phyloP scores from a whole-genome alignment of 2,888 invertebrate genomes.

The Limenitis camilla region DNA sequence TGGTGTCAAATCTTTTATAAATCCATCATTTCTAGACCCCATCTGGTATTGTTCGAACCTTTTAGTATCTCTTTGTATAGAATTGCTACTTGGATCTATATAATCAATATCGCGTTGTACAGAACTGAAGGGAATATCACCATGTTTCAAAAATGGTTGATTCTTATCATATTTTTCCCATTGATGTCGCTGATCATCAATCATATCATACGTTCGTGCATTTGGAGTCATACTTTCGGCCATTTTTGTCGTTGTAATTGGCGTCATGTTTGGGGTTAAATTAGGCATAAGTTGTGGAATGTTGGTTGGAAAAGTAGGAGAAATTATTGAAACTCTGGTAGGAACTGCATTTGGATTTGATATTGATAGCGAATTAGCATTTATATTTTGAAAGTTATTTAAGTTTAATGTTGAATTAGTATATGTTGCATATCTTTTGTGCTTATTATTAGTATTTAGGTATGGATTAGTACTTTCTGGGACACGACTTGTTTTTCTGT shows the following conservation, averaged over 20 bases:
- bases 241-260: conserved; percentile 24
- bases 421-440: conserved; percentile 23
- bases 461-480: conserved; percentile 33
- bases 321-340: conserved; percentile 3
- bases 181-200: conserved; percentile 15
- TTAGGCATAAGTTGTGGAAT: conserved; percentile 14
- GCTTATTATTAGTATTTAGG: conserved; percentile 30
- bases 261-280: conserved; percentile 23
- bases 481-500: conserved; percentile 36
- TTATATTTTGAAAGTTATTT: conserved; percentile 4
- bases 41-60: conserved; percentile 22
- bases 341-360: conserved; percentile 9
- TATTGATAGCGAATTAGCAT: background rate
- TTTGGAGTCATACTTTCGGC: conserved; percentile 29
- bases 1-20: conserved; percentile 23
- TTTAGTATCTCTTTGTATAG: conserved; percentile 13
- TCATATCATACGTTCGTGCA: conserved; percentile 21
- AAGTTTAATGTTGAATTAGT: background rate
- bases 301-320: conserved; percentile 11
- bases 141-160: conserved; percentile 26
- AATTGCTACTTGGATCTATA: too few relatives aligned
- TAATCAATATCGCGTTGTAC: background rate
- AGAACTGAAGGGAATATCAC: conserved; percentile 21
- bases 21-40: conserved; percentile 22
- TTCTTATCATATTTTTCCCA: conserved; percentile 10